Evolutionary conservation across 2,113 vertebrate genomes (phyloP).

Genomic region (Ceratotherium simum): DNA sequence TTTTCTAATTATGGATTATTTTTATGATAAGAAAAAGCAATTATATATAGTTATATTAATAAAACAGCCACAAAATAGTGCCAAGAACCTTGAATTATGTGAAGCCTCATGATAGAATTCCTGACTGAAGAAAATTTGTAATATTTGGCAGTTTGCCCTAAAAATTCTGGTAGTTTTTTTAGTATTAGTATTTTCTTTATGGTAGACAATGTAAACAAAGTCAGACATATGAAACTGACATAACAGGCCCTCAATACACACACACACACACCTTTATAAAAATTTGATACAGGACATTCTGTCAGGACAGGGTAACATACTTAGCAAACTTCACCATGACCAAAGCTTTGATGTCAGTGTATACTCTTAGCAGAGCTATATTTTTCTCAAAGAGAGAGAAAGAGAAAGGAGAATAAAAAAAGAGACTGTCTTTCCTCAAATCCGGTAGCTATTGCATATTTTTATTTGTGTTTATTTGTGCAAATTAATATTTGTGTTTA

Average conservation of each 20-base stretch:
- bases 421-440: conserved; percentile 4
- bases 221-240: background rate
- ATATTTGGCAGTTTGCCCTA: background rate
- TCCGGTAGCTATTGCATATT: background rate
- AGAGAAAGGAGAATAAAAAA: background rate
- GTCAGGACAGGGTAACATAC: background rate
- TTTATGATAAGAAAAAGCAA: background rate
- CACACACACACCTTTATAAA: background rate
- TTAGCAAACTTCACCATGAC: background rate
- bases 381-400: conserved; percentile 17
- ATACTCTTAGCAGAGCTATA: background rate
- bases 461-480: too few relatives aligned
- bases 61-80: too few relatives aligned
- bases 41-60: background rate
- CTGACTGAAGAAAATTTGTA: background rate
- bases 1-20: background rate
- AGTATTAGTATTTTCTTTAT: background rate
- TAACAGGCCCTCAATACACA: background rate
- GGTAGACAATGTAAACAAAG: background rate
- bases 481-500: background rate
- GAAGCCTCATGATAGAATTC: background rate
- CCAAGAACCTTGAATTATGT: background rate
- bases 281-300: conserved; percentile 20
- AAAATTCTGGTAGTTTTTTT: background rate
- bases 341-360: conserved; percentile 43